Evolutionary conservation across 92 coral and sea anemone genomes (phyloP).

Genomic region (Parazoanthus atlanticus): DNA sequence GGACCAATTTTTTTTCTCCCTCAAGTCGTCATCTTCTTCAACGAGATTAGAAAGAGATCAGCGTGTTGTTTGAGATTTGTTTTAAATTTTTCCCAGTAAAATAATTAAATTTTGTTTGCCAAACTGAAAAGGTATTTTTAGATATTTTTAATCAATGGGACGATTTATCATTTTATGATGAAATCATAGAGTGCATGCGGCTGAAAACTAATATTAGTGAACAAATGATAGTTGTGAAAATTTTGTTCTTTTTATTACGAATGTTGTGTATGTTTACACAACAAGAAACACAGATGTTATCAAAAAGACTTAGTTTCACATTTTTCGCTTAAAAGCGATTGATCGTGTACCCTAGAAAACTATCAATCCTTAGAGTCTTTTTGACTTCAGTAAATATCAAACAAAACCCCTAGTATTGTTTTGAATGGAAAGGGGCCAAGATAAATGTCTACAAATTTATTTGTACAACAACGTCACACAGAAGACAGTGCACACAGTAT

Average conservation of each 20-base stretch:
- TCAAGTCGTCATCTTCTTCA: neutral
- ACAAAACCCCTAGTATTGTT: neutral
- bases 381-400: neutral
- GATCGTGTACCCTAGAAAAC: neutral
- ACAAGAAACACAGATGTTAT: neutral
- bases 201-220: neutral
- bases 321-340: neutral
- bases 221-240: neutral
- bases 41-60: neutral
- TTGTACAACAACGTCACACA: neutral
- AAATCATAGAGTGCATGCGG: neutral
- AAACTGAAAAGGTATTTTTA: slow-evolving; percentile 8
- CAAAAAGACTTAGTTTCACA: too few relatives aligned
- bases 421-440: neutral
- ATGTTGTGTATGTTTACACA: neutral
- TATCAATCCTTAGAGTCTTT: neutral
- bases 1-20: neutral
- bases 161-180: neutral
- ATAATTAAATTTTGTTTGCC: slow-evolving; percentile 21
- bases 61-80: neutral
- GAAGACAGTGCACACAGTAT: neutral
- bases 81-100: neutral
- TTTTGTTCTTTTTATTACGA: neutral
- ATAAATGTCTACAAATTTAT: neutral
- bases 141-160: slow-evolving; percentile 1